Evolutionary conservation across 2,888 invertebrate genomes (phyloP), one percentile per base, ranked within the genome.

Genomic region (Athalia rosae): DNA sequence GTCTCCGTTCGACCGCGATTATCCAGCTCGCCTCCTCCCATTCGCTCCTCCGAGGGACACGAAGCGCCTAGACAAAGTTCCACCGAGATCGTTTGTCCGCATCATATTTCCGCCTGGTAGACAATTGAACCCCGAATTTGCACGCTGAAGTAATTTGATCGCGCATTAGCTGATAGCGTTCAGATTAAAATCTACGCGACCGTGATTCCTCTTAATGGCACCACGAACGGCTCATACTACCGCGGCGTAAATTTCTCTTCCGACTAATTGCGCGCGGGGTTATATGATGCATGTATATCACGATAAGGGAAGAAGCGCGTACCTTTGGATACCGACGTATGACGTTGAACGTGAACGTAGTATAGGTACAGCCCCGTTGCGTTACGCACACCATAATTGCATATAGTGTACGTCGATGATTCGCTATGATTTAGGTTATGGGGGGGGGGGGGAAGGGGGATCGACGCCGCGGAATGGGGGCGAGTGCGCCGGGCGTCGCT

Each of bases 401-500:
- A 64, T 5, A 67, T 56, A n/a, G 74, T 47, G 74, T 47, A 59
- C 74, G 58, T 81, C 81, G 82, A 82, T 82, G 81, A 84, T 74
- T 77, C 79, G 81, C 79, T 81, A 83, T 80, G 79, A 84, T 81
- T 81, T 81, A 82, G 79, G 79, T 80, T n/a, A 56, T 56, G 61
- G 74, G n/a, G 78, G 78, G n/a, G n/a, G n/a, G n/a, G n/a, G n/a
- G n/a, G n/a, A n/a, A n/a, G n/a, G n/a, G 80, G 79, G 81, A 80
- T 79, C 81, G 83, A 82, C 84, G 82, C 83, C 81, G 81, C 82
- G 79, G 81, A 82, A 81, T 79, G 78, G 81, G 77, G 81, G 76
- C 78, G 78, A 80, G 79, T 81, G 78, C 82, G 80, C 78, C 85
- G 87, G 87, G 85, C 88, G 88, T 88, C 87, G 87, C 81, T 84